A percentile compares a stretch with the other conserved stretches of the same genome.
phyloP scores from a whole-genome alignment of 2,888 invertebrate genomes.

The Eilema caniola region DNA sequence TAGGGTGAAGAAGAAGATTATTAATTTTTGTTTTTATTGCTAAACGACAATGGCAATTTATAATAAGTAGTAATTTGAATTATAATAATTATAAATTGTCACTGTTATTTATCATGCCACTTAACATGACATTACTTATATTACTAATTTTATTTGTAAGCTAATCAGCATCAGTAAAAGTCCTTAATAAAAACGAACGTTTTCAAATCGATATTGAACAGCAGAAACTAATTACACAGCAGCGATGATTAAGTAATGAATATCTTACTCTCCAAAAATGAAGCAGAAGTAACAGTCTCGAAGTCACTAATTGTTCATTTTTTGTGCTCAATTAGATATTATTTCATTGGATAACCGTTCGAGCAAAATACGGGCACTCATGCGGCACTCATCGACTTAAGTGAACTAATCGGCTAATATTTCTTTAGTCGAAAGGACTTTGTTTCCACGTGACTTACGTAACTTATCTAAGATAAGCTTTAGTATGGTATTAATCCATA shows the following conservation, averaged over 20 bases:
- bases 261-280: not conserved
- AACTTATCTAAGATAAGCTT: conserved; percentile 8
- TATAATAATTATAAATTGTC: too few relatives aligned
- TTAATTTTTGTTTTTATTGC: too few relatives aligned
- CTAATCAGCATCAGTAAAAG: not conserved
- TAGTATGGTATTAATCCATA: not conserved
- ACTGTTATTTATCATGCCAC: too few relatives aligned
- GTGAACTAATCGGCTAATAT: conserved; percentile 39
- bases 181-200: not conserved
- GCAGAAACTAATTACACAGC: not conserved
- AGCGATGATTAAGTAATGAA: not conserved
- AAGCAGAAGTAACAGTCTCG: conserved; percentile 30
- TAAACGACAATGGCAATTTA: too few relatives aligned
- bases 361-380: conserved; percentile 31
- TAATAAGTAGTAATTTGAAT: too few relatives aligned
- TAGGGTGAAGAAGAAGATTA: too few relatives aligned
- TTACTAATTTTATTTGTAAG: too few relatives aligned
- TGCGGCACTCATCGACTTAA: conserved; percentile 38
- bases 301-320: conserved; percentile 23
- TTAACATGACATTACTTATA: too few relatives aligned
- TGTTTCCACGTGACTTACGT: conserved; percentile 33
- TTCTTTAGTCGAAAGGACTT: conserved; percentile 32
- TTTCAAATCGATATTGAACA: not conserved
- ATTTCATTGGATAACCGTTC: conserved; percentile 35
- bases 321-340: conserved; percentile 30